A percentile compares a stretch with the other conserved stretches of the same genome.
Conservation (phyloP, 2,797 vertebrate species). For the Acanthis flammea region DNA sequence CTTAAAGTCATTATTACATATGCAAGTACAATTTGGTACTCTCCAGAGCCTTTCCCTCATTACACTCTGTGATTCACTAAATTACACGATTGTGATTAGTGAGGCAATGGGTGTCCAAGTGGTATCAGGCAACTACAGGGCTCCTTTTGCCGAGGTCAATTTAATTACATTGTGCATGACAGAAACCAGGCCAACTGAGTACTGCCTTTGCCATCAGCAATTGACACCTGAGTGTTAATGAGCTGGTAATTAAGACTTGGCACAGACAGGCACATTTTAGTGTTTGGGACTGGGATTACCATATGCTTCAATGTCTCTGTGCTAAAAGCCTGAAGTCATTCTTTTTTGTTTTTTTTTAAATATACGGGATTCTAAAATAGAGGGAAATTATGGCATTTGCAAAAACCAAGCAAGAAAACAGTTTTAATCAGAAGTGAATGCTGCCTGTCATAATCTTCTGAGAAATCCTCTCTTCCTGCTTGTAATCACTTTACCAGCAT, state of each 20-base stretch:
- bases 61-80: conserved; percentile 68
- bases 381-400: not conserved
- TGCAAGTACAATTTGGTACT: conserved; percentile 61
- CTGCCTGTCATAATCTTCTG: not conserved
- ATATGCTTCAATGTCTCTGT: conserved; percentile 77
- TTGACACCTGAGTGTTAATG: conserved; percentile 87
- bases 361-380: conserved; percentile 17
- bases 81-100: conserved; percentile 70
- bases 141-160: conserved; percentile 77
- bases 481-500: not conserved
- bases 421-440: not conserved
- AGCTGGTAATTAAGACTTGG: conserved; percentile 86
- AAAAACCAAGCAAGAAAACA: not conserved
- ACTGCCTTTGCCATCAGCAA: conserved; percentile 81
- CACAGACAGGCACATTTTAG: conserved; percentile 78
- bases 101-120: conserved; percentile 72
- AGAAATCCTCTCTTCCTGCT: not conserved
- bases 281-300: conserved; percentile 78
- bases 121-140: conserved; percentile 73
- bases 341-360: conserved; percentile 11
- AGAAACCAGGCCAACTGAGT: conserved; percentile 79
- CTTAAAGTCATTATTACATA: conserved; percentile 67
- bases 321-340: conserved; percentile 67
- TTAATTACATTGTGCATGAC: conserved; percentile 82
- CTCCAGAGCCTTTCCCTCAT: conserved; percentile 55